A percentile compares a stretch with the other conserved stretches of the same genome.
Conservation (phyloP, 1,140 invertebrate species). For the Delia radicum region DNA sequence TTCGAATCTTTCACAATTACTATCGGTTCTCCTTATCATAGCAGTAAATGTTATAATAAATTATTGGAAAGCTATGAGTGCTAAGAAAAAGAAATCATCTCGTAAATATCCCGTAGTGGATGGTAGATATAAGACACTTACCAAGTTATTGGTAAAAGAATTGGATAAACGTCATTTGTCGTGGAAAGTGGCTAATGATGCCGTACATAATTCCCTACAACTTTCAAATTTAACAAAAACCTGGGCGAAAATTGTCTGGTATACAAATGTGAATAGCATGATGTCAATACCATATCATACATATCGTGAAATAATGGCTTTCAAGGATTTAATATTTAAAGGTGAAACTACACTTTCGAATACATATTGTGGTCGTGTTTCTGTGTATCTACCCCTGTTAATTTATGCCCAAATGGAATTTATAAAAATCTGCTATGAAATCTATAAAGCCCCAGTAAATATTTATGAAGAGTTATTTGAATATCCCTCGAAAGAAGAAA, state of each 20-base stretch:
- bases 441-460: slow-evolving; percentile 61
- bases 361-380: slow-evolving; percentile 57
- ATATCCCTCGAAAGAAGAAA: slow-evolving; percentile 55
- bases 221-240: slow-evolving; percentile 52
- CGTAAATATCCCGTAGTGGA: slow-evolving; percentile 29
- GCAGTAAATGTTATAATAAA: slow-evolving; percentile 44
- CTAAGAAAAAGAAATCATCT: slow-evolving; percentile 37
- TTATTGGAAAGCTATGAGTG: slow-evolving; percentile 35
- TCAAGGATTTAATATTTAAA: slow-evolving; percentile 48
- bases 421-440: slow-evolving; percentile 59
- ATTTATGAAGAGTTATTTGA: slow-evolving; percentile 64
- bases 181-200: slow-evolving; percentile 42
- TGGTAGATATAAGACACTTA: slow-evolving; percentile 34
- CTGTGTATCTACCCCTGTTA: slow-evolving; percentile 62
- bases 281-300: slow-evolving; percentile 54
- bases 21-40: slow-evolving; percentile 44
- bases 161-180: slow-evolving; percentile 44
- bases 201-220: slow-evolving; percentile 53
- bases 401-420: slow-evolving; percentile 61
- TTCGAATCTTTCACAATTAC: slow-evolving; percentile 37
- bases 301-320: slow-evolving; percentile 55
- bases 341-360: slow-evolving; percentile 50
- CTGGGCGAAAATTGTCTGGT: slow-evolving; percentile 45
- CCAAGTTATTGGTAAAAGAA: slow-evolving; percentile 56
- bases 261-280: slow-evolving; percentile 44